Conservation (phyloP, 2,113 vertebrate species). For the Struthidea cinerea region DNA sequence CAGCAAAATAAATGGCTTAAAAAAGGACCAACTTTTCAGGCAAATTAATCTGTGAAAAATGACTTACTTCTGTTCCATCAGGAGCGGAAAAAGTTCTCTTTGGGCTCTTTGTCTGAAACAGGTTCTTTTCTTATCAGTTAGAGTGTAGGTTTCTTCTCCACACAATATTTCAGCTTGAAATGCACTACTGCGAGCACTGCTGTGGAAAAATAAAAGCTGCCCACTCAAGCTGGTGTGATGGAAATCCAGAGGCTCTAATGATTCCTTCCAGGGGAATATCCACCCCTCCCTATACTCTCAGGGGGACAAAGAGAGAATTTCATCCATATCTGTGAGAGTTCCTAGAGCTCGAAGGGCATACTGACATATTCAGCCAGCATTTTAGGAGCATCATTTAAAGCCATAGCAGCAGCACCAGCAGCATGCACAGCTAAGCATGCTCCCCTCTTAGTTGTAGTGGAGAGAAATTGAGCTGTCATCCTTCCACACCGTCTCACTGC, state of each 20-base stretch:
- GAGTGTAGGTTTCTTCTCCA: neutral
- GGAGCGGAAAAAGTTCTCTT: neutral
- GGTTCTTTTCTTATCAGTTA: neutral
- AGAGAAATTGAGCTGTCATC: neutral
- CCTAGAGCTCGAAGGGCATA: neutral
- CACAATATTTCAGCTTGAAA: neutral
- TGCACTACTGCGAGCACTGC: neutral
- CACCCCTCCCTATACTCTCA: neutral
- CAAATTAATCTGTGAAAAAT: neutral
- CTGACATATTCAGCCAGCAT: neutral
- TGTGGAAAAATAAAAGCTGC: neutral
- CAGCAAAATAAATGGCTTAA: neutral
- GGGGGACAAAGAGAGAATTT: neutral
- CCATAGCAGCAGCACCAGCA: neutral
- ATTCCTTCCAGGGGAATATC: neutral
- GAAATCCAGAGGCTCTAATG: neutral
- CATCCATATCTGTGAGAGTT: neutral
- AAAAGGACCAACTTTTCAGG: neutral
- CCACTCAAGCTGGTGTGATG: neutral
- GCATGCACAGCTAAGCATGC: neutral
- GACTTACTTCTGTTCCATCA: neutral
- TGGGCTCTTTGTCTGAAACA: neutral
- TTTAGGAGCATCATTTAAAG: neutral
- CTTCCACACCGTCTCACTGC: neutral
- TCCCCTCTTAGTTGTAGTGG: neutral